Conservation (phyloP, 2,797 vertebrate species). For the Urosaurus nigricauda region DNA sequence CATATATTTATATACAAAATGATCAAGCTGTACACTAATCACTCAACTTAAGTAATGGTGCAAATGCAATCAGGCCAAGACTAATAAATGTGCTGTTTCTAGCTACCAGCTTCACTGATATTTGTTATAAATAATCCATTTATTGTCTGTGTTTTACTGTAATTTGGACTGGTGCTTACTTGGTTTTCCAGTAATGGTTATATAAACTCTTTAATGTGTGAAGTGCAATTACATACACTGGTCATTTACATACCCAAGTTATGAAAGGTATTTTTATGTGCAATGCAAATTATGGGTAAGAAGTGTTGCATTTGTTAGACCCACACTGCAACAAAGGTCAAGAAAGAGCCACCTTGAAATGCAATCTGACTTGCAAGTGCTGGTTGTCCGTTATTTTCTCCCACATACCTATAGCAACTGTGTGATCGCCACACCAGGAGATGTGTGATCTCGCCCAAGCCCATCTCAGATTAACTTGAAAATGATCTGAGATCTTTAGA, state of each 20-base stretch:
- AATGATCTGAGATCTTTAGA: background rate
- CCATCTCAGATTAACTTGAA: background rate
- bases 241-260: background rate
- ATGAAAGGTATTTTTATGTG: constrained; percentile 4
- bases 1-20: constrained; percentile 8
- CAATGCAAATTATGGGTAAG: background rate
- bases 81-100: constrained; percentile 49
- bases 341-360: background rate
- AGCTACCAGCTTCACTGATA: constrained; percentile 48
- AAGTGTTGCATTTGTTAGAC: background rate
- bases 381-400: background rate
- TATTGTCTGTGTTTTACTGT: constrained; percentile 47
- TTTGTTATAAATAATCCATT: constrained; percentile 52
- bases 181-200: constrained; percentile 46
- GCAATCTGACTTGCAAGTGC: background rate
- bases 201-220: constrained; percentile 21
- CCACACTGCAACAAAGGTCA: background rate
- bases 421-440: background rate
- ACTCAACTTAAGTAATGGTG: constrained; percentile 43
- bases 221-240: constrained; percentile 25
- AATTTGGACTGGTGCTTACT: constrained; percentile 49
- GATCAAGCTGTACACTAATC: constrained; percentile 10
- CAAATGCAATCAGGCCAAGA: constrained; percentile 49
- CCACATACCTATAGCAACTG: background rate
- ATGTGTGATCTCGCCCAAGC: background rate